A percentile compares a stretch with the other conserved stretches of the same genome.
phyloP scores from a whole-genome alignment of 2,797 vertebrate species.

The Lutjanus campechanus region DNA sequence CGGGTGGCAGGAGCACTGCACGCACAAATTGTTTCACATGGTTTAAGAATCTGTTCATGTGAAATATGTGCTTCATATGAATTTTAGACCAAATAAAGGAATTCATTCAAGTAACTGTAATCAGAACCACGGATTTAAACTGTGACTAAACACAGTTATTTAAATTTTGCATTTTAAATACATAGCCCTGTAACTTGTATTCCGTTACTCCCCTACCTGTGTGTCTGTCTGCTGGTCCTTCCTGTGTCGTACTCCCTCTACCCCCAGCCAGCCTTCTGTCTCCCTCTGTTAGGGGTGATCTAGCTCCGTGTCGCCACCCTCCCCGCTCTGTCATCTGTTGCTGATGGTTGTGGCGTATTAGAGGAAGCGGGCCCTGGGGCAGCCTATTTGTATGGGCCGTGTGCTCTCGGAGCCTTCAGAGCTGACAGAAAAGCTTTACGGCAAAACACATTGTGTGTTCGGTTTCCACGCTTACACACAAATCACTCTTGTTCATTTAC shows the following conservation, averaged over 20 bases:
- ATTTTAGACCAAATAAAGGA: too few relatives aligned
- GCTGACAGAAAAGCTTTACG: constrained; percentile 77
- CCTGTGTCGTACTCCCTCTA: neutral
- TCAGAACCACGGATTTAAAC: too few relatives aligned
- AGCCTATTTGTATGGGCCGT: constrained; percentile 72
- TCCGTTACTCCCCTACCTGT: too few relatives aligned
- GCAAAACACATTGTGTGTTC: constrained; percentile 73
- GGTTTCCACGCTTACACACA: constrained; percentile 70
- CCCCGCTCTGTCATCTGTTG: constrained; percentile 73
- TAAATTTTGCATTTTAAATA: too few relatives aligned
- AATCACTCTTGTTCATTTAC: constrained; percentile 77
- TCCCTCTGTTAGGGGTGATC: constrained; percentile 51
- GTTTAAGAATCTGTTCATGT: too few relatives aligned
- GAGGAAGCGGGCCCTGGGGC: constrained; percentile 72
- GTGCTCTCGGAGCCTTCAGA: constrained; percentile 64
- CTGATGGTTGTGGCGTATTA: constrained; percentile 72
- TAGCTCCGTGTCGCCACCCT: constrained; percentile 29
- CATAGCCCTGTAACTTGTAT: too few relatives aligned
- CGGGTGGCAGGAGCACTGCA: too few relatives aligned
- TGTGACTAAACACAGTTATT: too few relatives aligned
- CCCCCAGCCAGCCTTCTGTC: constrained; percentile 35
- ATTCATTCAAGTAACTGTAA: too few relatives aligned
- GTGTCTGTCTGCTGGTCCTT: constrained; percentile 9
- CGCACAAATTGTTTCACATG: too few relatives aligned
- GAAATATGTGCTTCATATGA: too few relatives aligned